A percentile compares a stretch with the other conserved stretches of the same genome.
phyloP scores from a whole-genome alignment of 2,113 vertebrate genomes.

The Garra rufa region DNA sequence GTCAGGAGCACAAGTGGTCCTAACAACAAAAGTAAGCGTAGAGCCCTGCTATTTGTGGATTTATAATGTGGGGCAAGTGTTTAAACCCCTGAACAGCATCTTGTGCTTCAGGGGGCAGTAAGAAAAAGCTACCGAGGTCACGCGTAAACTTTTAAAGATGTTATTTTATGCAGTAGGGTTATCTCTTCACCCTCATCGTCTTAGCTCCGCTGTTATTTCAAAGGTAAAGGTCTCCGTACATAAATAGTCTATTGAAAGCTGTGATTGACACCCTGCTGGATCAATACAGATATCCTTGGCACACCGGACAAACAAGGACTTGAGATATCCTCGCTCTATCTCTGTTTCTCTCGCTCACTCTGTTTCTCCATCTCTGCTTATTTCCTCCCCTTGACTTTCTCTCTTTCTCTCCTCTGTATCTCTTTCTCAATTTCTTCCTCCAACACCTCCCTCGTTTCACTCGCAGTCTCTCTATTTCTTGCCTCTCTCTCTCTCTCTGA shows the following conservation, averaged over 20 bases:
- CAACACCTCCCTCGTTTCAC: neutral
- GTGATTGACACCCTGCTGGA: conserved; percentile 72
- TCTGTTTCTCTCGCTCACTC: conserved; percentile 22
- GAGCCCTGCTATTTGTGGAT: neutral
- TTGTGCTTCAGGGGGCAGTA: neutral
- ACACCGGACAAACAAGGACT: conserved; percentile 63
- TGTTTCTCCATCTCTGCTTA: conserved; percentile 60
- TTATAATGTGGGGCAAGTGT: neutral
- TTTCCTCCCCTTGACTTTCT: conserved; percentile 34
- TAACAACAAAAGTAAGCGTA: no score
- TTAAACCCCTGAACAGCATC: neutral
- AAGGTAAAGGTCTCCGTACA: conserved; percentile 59
- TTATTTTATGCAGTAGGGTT: conserved; percentile 44
- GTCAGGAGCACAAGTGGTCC: no score
- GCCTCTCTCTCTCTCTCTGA: conserved; percentile 51
- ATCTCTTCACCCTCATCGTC: conserved; percentile 54
- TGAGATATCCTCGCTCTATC: conserved; percentile 54
- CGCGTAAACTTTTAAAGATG: conserved; percentile 40
- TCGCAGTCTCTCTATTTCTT: neutral
- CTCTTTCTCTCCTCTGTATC: neutral
- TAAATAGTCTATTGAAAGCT: conserved; percentile 66
- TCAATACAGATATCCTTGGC: conserved; percentile 68
- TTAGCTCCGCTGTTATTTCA: conserved; percentile 61
- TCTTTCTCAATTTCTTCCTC: conserved; percentile 18
- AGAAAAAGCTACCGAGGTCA: neutral